Conservation (phyloP, 2,113 vertebrate species). For the Myanophis thanlyinensis region DNA sequence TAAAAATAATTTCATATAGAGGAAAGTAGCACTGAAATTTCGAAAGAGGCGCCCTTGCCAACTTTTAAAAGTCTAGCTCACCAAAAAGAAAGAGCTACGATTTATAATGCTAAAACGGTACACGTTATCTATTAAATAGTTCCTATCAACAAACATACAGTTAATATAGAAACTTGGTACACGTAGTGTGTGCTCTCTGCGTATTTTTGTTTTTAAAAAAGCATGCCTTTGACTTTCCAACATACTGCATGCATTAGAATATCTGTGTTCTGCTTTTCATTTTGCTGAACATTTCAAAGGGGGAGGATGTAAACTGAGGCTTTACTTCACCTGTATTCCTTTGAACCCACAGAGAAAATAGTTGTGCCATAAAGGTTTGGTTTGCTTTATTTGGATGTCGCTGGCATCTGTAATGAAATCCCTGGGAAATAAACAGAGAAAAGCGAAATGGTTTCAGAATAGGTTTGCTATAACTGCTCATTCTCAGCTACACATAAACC, state of each 20-base stretch:
- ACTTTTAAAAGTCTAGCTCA: neutral
- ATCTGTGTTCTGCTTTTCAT: neutral
- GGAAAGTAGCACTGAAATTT: neutral
- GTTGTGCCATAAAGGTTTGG: conserved; percentile 89
- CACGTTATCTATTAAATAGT: neutral
- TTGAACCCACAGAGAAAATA: conserved; percentile 98
- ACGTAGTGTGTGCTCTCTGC: neutral
- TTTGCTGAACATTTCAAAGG: neutral
- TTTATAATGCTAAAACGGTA: neutral
- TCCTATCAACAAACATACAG: neutral
- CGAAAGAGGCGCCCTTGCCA: neutral
- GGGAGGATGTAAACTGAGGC: neutral
- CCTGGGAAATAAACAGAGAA: conserved; percentile 72
- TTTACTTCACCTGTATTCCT: conserved; percentile 89
- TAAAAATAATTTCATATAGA: neutral
- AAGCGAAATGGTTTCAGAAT: conserved; percentile 25
- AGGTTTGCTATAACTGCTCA: neutral
- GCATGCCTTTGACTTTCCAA: neutral
- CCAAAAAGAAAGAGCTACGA: neutral
- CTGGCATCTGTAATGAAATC: conserved; percentile 78
- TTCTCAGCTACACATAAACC: conserved; percentile 13
- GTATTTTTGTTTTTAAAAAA: neutral
- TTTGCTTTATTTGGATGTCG: conserved; percentile 83
- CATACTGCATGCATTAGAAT: neutral
- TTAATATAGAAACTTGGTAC: neutral